phyloP scores from a whole-genome alignment of 2,888 invertebrate genomes.

The Tetragnatha montana region DNA sequence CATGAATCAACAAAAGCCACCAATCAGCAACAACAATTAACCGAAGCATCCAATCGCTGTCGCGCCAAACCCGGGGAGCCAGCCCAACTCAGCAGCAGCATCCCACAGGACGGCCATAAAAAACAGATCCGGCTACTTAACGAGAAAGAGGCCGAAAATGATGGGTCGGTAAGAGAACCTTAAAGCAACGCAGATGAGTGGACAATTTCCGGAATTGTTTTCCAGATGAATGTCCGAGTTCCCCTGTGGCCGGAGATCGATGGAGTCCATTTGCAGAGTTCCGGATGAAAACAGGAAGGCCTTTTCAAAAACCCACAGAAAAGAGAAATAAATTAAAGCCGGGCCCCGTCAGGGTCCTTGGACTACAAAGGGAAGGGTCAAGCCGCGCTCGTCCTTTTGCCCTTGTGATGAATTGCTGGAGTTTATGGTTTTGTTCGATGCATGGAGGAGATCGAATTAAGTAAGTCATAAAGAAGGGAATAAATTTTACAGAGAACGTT shows the following conservation, averaged over 20 bases:
- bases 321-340: constrained; percentile 49
- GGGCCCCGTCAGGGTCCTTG: background rate
- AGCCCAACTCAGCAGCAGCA: background rate
- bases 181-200: constrained; percentile 49
- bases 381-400: constrained; percentile 1
- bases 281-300: constrained; percentile 59
- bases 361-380: background rate
- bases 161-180: constrained; percentile 43
- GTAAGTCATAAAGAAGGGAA: too few relatives aligned
- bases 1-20: background rate
- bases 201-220: constrained; percentile 65
- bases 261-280: constrained; percentile 50
- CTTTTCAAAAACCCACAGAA: constrained; percentile 36
- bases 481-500: too few relatives aligned
- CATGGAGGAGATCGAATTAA: too few relatives aligned
- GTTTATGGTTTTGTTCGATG: background rate
- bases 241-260: constrained; percentile 31
- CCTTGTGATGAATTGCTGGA: background rate
- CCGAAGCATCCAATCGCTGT: background rate
- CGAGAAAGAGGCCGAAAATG: constrained; percentile 30
- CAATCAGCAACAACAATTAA: background rate
- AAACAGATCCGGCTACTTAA: constrained; percentile 2
- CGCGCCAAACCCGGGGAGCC: background rate
- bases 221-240: constrained; percentile 43
- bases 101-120: background rate